Conservation (phyloP, 2,113 vertebrate genomes). For the Anas platyrhynchos region DNA sequence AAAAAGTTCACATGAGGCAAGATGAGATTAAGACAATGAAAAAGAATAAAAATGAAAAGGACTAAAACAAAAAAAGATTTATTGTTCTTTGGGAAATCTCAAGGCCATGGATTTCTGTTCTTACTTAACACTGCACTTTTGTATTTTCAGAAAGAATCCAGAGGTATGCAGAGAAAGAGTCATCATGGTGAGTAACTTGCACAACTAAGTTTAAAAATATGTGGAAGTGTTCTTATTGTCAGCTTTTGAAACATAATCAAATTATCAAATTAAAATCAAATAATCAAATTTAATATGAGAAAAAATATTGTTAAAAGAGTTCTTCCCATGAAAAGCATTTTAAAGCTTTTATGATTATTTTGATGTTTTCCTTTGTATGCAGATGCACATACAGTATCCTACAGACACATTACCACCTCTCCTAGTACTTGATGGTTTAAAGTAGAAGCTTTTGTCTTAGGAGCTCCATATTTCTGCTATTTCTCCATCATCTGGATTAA, state of each 20-base stretch:
- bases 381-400: accelerated
- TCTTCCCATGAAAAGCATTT: not conserved
- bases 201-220: not conserved
- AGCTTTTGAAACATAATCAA: not conserved
- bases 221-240: not conserved
- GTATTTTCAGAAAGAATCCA: not conserved
- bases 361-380: not conserved
- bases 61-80: not conserved
- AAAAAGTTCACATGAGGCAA: not conserved
- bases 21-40: not conserved
- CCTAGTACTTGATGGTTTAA: not conserved
- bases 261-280: too few species aligned
- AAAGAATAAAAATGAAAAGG: not conserved
- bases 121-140: not conserved
- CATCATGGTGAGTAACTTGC: not conserved
- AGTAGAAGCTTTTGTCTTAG: not conserved
- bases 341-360: not conserved
- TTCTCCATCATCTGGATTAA: not conserved
- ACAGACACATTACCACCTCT: not conserved
- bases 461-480: not conserved
- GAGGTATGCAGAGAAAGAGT: not conserved
- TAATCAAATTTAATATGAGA: not conserved
- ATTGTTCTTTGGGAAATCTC: not conserved
- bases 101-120: not conserved
- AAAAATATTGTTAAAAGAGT: not conserved